phyloP scores from a whole-genome alignment of 1,140 invertebrate genomes.

The Psilanteris sp. region DNA sequence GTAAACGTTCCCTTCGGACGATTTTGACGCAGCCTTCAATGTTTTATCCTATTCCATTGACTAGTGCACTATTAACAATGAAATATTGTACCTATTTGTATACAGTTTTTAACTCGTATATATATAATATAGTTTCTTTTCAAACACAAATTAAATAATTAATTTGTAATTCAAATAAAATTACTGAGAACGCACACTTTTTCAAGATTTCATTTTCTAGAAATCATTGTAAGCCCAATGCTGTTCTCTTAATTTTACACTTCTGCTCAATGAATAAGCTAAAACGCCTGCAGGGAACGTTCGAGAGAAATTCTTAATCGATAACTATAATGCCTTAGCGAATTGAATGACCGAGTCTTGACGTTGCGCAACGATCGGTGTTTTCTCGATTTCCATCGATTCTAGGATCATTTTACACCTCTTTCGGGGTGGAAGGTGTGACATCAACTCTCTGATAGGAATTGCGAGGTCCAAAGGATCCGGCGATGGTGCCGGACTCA shows the following conservation, averaged over 20 bases:
- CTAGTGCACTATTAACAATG: constrained; percentile 13
- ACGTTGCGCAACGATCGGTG: constrained; percentile 79
- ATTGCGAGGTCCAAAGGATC: constrained; percentile 81
- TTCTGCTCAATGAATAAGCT: background rate
- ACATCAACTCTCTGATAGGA: constrained; percentile 76
- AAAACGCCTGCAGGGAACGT: background rate
- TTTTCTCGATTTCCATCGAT: constrained; percentile 82
- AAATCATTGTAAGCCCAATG: no score
- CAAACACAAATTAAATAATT: no score
- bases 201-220: no score
- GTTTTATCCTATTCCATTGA: constrained; percentile 15
- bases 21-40: background rate
- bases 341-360: constrained; percentile 91
- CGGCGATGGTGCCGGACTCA: constrained; percentile 82
- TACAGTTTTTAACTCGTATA: no score
- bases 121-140: no score
- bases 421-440: constrained; percentile 85
- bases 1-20: background rate
- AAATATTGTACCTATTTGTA: no score
- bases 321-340: constrained; percentile 81
- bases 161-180: no score
- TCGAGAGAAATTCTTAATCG: background rate
- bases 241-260: no score
- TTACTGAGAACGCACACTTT: no score
- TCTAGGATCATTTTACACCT: constrained; percentile 88